Evolutionary conservation across 2,113 vertebrate species (phyloP).

Genomic region (Thinocorus orbignyianus): DNA sequence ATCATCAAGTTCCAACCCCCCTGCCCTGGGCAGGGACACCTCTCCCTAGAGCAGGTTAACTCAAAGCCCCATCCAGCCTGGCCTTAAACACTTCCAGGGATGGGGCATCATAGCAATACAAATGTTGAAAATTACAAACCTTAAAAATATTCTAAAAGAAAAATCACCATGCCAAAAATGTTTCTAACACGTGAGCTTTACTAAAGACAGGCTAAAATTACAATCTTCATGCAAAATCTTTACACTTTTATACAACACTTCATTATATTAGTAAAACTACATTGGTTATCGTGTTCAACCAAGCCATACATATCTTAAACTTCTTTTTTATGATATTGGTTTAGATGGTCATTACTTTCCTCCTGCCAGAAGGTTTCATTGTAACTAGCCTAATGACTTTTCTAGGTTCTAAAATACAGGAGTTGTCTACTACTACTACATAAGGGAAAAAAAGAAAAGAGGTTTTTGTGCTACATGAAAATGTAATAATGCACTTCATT

Average conservation of each 20-base stretch:
- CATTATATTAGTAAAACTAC: not conserved
- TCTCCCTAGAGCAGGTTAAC: too few species aligned
- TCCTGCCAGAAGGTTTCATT: not conserved
- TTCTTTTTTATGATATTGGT: not conserved
- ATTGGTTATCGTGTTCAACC: not conserved
- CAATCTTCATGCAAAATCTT: not conserved
- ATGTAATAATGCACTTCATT: not conserved
- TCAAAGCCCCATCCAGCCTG: too few species aligned
- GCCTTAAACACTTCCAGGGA: too few species aligned
- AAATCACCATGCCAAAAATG: not conserved
- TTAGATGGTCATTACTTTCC: not conserved
- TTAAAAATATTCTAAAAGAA: not conserved
- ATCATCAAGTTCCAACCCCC: too few species aligned
- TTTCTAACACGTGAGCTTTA: not conserved
- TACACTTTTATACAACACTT: not conserved
- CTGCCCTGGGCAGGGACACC: too few species aligned
- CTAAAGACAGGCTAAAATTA: not conserved
- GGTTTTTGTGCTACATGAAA: not conserved
- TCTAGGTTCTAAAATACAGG: not conserved
- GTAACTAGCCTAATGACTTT: conserved; percentile 7
- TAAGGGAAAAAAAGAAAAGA: not conserved
- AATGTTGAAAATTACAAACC: not conserved
- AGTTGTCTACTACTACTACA: not conserved
- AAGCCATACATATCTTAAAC: not conserved
- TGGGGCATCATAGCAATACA: too few species aligned